Evolutionary conservation across 2,888 invertebrate genomes (phyloP), one percentile per base, ranked within the genome.

Genomic region (Eudemis profundana): DNA sequence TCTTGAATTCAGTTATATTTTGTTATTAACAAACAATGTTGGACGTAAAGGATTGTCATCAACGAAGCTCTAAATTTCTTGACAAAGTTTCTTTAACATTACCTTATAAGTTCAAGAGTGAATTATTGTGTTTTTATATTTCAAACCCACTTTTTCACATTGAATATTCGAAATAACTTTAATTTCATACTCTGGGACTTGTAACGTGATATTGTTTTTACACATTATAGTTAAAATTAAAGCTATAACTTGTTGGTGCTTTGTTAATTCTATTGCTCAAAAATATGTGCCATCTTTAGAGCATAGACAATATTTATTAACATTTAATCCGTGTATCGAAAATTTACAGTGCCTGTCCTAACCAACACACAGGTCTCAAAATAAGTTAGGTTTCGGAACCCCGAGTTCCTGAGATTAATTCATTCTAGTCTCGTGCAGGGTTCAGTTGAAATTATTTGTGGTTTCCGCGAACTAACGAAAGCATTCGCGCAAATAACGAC

Each of bases 371-470:
- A 33, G 12, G 2, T 10, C 2, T 10, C n/a, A n/a, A n/a, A n/a
- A n/a, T n/a, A n/a, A n/a, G n/a, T 29, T 29, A 29, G 27, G 17
- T 56, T 44, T 27, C 29, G 42, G 8, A 49, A 23, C 19, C 15
- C 7, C 12, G 23, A 15, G 21, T 23, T 33, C 33, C 29, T 33
- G 46, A 59, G 51, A 51, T 59, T 44, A 21, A 17, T 8, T 14
- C 10, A 40, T 60, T 65, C 65, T 65, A 65, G 65, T 65, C 65
- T n/a, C 14, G n/a, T 47, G 51, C 12, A 46, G 4, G 19, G 44
- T 19, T 0, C 21, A 33, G 33, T 33, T 33, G 33, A 33, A 33
- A 33, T 33, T 7, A 1, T 10, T 5, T 8, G 33, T 10, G 5
- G 33, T 33, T 2, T 8, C 8, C 8, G 33, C 10, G 33, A 33